Conservation (phyloP, 2,113 vertebrate species). For the Procavia capensis region DNA sequence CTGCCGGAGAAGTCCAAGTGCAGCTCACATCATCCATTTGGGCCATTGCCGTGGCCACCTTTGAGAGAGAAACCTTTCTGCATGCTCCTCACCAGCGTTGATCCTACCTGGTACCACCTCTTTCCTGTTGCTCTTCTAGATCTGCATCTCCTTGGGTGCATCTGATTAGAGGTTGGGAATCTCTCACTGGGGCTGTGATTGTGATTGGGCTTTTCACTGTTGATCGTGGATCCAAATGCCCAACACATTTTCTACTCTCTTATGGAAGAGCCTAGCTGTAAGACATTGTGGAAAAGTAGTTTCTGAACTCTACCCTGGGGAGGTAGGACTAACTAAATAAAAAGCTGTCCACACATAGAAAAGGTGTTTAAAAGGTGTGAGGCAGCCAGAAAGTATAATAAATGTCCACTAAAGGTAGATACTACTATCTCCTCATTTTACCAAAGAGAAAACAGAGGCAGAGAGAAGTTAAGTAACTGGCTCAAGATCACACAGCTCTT, state of each 20-base stretch:
- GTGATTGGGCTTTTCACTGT: not conserved
- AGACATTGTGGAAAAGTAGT: not conserved
- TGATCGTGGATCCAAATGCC: not conserved
- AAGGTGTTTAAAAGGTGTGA: not conserved
- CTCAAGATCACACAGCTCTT: not conserved
- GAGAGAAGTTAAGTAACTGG: not conserved
- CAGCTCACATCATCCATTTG: rapidly evolving
- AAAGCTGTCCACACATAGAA: not conserved
- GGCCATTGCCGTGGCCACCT: not conserved
- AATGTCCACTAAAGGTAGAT: not conserved
- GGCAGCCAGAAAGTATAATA: not conserved
- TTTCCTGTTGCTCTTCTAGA: not conserved
- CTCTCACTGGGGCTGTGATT: not conserved
- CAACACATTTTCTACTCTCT: not conserved
- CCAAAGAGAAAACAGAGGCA: not conserved
- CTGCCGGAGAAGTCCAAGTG: not conserved
- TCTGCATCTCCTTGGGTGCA: not conserved
- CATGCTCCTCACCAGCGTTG: not conserved
- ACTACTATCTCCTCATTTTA: not conserved
- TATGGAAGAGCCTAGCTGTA: not conserved
- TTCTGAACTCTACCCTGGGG: not conserved
- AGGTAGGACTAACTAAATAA: not conserved
- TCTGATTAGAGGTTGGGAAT: not conserved
- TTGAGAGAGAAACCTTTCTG: not conserved
- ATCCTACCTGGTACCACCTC: not conserved